Conservation (phyloP, 2,797 vertebrate genomes). For the Thripadectes ignobilis region DNA sequence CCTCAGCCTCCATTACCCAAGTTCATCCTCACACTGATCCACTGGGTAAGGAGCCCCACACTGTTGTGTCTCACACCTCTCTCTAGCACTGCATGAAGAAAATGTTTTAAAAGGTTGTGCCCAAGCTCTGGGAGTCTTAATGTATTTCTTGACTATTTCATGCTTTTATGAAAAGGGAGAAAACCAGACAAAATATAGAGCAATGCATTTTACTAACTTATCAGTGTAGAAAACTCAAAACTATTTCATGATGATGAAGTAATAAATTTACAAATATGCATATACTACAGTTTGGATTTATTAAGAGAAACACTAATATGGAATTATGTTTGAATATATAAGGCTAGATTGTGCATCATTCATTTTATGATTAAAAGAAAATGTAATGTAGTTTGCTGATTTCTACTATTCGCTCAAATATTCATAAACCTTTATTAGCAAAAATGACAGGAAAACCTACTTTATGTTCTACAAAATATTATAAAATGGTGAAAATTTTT, state of each 20-base stretch:
- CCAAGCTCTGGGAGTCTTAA: neutral
- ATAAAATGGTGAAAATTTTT: neutral
- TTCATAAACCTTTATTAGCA: neutral
- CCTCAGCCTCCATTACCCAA: neutral
- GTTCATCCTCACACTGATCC: neutral
- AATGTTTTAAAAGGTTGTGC: neutral
- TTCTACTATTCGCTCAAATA: neutral
- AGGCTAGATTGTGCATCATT: neutral
- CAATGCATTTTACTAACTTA: neutral
- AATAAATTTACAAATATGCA: neutral
- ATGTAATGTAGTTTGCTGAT: neutral
- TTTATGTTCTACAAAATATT: neutral
- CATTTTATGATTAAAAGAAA: neutral
- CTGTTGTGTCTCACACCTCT: neutral
- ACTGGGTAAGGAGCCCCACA: neutral
- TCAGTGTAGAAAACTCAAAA: neutral
- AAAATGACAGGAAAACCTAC: neutral
- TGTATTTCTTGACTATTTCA: neutral
- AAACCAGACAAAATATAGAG: neutral
- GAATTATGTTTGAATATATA: neutral
- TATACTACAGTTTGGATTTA: neutral
- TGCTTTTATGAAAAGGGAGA: neutral
- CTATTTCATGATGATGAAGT: neutral
- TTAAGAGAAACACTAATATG: neutral
- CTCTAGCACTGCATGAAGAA: neutral